phyloP scores from a whole-genome alignment of 2,113 vertebrate genomes.

The Notiomystis cincta region DNA sequence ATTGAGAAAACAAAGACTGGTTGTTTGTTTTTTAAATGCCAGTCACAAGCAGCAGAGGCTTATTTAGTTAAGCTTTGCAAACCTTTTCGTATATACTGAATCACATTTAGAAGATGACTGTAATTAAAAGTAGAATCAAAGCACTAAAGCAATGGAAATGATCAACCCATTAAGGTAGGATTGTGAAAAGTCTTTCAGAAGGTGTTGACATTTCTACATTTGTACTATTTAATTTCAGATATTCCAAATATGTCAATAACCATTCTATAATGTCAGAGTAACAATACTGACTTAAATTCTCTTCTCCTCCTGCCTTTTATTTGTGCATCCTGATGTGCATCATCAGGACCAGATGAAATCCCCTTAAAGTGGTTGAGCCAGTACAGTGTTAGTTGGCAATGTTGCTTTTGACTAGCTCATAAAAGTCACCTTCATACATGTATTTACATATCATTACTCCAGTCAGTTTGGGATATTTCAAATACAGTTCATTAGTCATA shows the following conservation, averaged over 20 bases:
- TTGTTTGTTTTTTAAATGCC: neutral
- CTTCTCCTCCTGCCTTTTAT: neutral
- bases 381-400: neutral
- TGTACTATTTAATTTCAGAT: neutral
- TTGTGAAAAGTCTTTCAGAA: neutral
- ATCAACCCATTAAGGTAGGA: neutral
- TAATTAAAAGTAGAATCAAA: neutral
- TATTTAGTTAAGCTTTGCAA: neutral
- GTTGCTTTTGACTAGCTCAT: neutral
- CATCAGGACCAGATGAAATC: neutral
- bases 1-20: neutral
- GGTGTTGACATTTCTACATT: neutral
- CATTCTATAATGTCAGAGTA: neutral
- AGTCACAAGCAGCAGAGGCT: neutral
- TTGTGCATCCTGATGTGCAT: no score
- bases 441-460: neutral
- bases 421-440: neutral
- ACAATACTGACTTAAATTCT: neutral
- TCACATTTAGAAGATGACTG: neutral
- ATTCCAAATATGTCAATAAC: neutral
- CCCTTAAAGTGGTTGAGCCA: neutral
- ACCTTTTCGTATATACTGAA: neutral
- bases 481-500: neutral
- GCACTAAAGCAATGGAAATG: neutral
- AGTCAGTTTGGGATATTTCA: neutral